phyloP scores from a whole-genome alignment of 2,888 invertebrate species.

The Candidula unifasciata region DNA sequence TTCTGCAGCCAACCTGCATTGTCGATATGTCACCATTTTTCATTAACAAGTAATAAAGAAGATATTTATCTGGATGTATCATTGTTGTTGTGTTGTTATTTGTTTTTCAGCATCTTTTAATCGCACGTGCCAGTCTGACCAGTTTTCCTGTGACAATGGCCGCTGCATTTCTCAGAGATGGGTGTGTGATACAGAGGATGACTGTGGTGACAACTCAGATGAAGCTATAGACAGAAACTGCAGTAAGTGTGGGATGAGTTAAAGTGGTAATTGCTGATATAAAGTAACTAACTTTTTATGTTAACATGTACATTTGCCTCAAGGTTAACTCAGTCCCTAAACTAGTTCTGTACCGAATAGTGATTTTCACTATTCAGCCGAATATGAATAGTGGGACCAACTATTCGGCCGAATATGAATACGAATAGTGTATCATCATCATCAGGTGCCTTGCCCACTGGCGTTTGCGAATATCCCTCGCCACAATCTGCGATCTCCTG shows the following conservation, averaged over 20 bases:
- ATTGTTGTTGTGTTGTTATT: neutral
- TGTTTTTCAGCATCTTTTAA: conserved; percentile 60
- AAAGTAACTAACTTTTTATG: neutral
- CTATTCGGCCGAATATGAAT: too few species aligned
- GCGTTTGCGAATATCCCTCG: too few species aligned
- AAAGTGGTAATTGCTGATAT: neutral
- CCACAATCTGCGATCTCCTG: too few species aligned
- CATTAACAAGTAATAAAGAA: neutral
- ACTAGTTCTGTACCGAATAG: too few species aligned
- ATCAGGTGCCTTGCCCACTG: too few species aligned
- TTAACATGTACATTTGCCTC: neutral
- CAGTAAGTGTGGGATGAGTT: conserved; percentile 56
- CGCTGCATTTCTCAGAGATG: conserved; percentile 72
- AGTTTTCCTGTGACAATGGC: conserved; percentile 74
- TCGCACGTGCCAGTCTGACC: conserved; percentile 80
- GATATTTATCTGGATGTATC: neutral
- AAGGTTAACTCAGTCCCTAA: too few species aligned
- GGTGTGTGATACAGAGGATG: conserved; percentile 96
- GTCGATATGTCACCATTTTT: too few species aligned
- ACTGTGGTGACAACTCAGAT: conserved; percentile 87
- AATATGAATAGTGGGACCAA: too few species aligned
- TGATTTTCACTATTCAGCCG: too few species aligned
- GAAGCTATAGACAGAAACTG: conserved; percentile 69
- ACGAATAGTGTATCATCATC: too few species aligned
- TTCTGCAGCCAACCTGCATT: too few species aligned